phyloP scores from a whole-genome alignment of 1,140 invertebrate genomes.

The Helicorthomorpha holstii region DNA sequence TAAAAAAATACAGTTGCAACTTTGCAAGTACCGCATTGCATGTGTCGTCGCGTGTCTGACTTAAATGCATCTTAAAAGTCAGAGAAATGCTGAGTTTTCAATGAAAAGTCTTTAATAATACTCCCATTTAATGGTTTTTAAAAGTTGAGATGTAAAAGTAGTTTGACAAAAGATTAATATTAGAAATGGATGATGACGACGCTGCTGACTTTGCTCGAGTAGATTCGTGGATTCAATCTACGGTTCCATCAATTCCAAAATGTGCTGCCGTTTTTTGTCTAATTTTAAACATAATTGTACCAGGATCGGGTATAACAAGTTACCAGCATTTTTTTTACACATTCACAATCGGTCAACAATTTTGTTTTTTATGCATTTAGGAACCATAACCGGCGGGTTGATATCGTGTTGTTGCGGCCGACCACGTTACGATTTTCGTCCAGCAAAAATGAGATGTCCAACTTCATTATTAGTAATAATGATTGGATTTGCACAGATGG shows the following conservation, averaged over 20 bases:
- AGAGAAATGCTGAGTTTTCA: too few species aligned
- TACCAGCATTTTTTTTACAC: too few species aligned
- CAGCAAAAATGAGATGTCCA: constrained; percentile 39
- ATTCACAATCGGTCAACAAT: too few species aligned
- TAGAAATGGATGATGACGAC: neutral
- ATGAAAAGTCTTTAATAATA: too few species aligned
- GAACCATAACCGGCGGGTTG: constrained; percentile 68
- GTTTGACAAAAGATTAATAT: too few species aligned
- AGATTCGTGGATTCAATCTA: constrained; percentile 67
- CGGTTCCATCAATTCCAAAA: constrained; percentile 71
- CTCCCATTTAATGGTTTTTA: too few species aligned
- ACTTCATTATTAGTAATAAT: constrained; percentile 64
- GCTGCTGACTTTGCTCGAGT: constrained; percentile 28
- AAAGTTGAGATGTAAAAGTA: too few species aligned
- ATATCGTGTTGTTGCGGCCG: constrained; percentile 76
- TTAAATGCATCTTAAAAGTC: too few species aligned
- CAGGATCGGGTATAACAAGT: constrained; percentile 51
- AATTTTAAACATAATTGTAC: constrained; percentile 63
- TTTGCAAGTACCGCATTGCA: too few species aligned
- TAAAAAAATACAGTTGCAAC: too few species aligned
- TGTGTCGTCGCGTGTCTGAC: too few species aligned
- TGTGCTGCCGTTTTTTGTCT: constrained; percentile 69
- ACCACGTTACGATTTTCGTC: constrained; percentile 41
- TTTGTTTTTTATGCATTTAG: constrained; percentile 28
- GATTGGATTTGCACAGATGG: constrained; percentile 67